A percentile compares a stretch with the other conserved stretches of the same genome.
These are phyloP conservation scores for Antheraea assamensis DNA, from an alignment of 2,888 invertebrate genomes.

Conservation along the genomic window DNA sequence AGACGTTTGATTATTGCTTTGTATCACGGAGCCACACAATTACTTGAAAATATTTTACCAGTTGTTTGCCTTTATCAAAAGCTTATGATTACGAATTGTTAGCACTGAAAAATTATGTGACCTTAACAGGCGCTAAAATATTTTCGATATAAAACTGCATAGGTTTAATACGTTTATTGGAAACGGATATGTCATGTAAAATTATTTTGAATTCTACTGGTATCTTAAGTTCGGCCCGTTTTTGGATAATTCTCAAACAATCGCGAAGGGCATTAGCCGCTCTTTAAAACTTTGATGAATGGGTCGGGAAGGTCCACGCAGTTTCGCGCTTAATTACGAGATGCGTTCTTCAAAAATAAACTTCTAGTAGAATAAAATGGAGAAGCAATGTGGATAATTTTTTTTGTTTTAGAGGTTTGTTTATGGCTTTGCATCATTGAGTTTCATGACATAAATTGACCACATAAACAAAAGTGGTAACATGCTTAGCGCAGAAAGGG, in stretches of 20 bases:
- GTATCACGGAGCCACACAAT: too few species aligned
- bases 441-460: too few species aligned
- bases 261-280: conserved; percentile 7
- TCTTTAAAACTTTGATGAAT: conserved; percentile 5
- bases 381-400: neutral
- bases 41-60: too few species aligned
- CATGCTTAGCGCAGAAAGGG: too few species aligned
- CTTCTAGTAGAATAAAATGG: neutral
- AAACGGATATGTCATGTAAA: neutral
- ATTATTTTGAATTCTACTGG: neutral
- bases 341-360: neutral
- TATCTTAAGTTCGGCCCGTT: neutral
- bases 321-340: neutral
- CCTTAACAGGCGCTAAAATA: too few species aligned
- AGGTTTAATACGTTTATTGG: neutral
- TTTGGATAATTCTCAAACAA: neutral
- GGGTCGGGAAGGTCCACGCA: neutral
- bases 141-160: neutral
- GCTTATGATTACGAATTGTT: too few species aligned
- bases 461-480: too few species aligned
- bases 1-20: too few species aligned
- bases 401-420: too few species aligned
- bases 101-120: neutral
- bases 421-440: too few species aligned
- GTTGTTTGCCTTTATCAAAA: too few species aligned